Evolutionary conservation across 2,888 invertebrate species (phyloP).

Genomic region (Orthonevra nobilis): DNA sequence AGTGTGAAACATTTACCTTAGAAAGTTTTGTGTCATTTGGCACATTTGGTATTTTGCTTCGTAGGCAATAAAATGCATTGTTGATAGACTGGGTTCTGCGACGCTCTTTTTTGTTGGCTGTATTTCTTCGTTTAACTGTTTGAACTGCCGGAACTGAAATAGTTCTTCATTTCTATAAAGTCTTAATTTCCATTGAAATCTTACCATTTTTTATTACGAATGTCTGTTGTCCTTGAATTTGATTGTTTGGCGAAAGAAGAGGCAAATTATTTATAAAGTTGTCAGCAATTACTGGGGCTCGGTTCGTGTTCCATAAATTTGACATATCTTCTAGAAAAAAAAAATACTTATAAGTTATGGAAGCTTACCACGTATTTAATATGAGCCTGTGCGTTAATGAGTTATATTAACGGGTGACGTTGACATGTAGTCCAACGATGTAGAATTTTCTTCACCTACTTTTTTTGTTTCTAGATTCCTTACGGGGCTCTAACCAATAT

Average conservation of each 20-base stretch:
- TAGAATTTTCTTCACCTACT: too few species aligned
- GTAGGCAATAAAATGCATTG: slow-evolving; percentile 94
- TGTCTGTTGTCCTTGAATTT: slow-evolving; percentile 11
- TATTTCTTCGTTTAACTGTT: slow-evolving; percentile 88
- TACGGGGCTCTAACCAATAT: too few species aligned
- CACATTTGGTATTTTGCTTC: slow-evolving; percentile 97
- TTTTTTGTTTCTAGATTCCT: too few species aligned
- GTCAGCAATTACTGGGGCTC: slow-evolving; percentile 22
- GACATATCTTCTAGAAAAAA: slow-evolving; percentile 28
- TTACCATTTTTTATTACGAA: slow-evolving; percentile 27
- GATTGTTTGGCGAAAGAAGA: slow-evolving; percentile 15
- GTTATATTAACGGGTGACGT: too few species aligned
- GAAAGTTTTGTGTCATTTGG: slow-evolving; percentile 97
- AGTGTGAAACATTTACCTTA: slow-evolving; percentile 84
- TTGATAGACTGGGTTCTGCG: slow-evolving; percentile 96
- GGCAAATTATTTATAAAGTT: slow-evolving; percentile 27
- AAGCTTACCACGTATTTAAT: too few species aligned
- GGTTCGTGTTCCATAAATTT: slow-evolving; percentile 39
- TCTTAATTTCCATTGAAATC: not conserved
- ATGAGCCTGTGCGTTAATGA: too few species aligned
- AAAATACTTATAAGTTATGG: too few species aligned
- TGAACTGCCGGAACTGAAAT: slow-evolving; percentile 78
- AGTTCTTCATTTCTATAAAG: not conserved
- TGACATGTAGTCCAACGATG: too few species aligned
- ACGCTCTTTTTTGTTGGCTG: slow-evolving; percentile 97